Base-by-base conservation (phyloP, 2,113 vertebrate genomes). In the Scalopus aquaticus region DNA sequence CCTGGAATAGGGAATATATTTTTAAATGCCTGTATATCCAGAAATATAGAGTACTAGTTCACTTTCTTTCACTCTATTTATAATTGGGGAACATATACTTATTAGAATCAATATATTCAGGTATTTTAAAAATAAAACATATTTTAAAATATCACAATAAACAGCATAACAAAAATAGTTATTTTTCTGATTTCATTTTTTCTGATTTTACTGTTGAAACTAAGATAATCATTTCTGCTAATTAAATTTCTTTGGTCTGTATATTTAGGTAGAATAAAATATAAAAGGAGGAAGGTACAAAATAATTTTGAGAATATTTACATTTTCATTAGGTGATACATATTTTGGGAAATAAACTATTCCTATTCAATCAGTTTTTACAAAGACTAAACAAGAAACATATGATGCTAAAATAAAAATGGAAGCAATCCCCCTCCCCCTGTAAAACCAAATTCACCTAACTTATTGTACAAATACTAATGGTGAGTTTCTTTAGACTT, bases 301-400 rank as follows among this genome's bases (percentile, higher is more conserved):
- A 93, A 65, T 92, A 84, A 37, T 65, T 91, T 95, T 70, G 64
- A 82, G 72, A 76, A 73, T 42, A 62, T 67, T 35, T 89, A 5
- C n/a, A 85, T 85, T 85, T 90, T 10, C 32, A n/a, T 20, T 32
- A 85, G 22, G 54, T 78, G 46, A 91, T 78, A 82, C 24, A n/a
- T 77, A 82, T 15, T 62, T 77, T 67, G 35, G 24, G 22, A 89
- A 87, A 73, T 13, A 87, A 54, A 65, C 44, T 76, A 56, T 70
- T 78, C 30, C 11, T 49, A n/a, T 39, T 51, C 44, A 72, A 65
- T 67, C 26, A 56, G 5, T 87, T 73, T 95, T 74, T 79, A 49
- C 13, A 67, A 83, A 82, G 74, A 35, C 20, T 7, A 78, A 73
- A 11, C 5, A 86, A 93, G 35, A 78, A 92, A 67, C 73, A 67